Percentiles rank a stretch among this genome's conserved stretches.
These are phyloP conservation scores for Philopedon plagiatum DNA, from an alignment of 2,888 invertebrate species.

Conservation along the genomic window DNA sequence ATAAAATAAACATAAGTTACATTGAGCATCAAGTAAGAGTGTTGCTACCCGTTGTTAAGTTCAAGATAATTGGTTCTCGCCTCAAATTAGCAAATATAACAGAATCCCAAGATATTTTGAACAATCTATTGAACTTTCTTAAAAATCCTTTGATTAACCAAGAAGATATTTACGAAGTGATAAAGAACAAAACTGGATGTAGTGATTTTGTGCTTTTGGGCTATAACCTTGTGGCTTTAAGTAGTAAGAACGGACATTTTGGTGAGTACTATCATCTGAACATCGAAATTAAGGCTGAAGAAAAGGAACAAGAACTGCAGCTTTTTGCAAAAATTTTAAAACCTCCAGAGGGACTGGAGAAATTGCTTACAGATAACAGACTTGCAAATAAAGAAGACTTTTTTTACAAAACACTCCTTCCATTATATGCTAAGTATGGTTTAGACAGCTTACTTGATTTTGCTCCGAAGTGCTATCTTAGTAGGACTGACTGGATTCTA, in stretches of 20 bases:
- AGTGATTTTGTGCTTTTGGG: constrained; percentile 51
- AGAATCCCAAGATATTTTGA: constrained; percentile 57
- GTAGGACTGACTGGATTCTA: constrained; percentile 60
- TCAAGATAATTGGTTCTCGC: background rate
- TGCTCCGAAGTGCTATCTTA: constrained; percentile 63
- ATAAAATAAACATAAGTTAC: background rate
- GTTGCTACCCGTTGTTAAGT: constrained; percentile 19
- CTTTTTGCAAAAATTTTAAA: constrained; percentile 37
- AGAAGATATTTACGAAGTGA: constrained; percentile 56
- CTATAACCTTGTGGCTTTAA: constrained; percentile 48
- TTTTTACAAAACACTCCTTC: constrained; percentile 67
- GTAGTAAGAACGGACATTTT: constrained; percentile 56
- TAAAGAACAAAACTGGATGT: constrained; percentile 52
- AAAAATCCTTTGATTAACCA: constrained; percentile 44
- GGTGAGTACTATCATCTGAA: constrained; percentile 58
- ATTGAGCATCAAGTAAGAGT: constrained; percentile 7
- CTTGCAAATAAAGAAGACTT: constrained; percentile 55
- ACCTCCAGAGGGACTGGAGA: background rate
- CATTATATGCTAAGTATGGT: constrained; percentile 61
- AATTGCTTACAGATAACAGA: constrained; percentile 12
- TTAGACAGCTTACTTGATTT: constrained; percentile 53
- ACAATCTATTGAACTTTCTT: background rate
- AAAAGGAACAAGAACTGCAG: background rate
- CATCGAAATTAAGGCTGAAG: constrained; percentile 34
- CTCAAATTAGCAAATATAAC: background rate